Conservation (phyloP, 2,797 vertebrate genomes). For the Sebastes matsubarae region DNA sequence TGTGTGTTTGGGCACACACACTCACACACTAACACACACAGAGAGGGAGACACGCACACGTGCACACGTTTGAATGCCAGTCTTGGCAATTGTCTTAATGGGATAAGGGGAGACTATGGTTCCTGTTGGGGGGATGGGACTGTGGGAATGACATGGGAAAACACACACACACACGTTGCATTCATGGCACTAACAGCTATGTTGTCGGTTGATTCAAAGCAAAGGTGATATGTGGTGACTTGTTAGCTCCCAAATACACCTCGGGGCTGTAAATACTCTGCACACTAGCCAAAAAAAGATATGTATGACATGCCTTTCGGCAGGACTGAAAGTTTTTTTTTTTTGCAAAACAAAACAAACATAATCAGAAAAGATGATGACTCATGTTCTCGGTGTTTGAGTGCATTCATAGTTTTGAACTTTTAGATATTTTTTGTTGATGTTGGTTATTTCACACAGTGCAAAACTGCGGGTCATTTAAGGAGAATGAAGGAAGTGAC, state of each 20-base stretch:
- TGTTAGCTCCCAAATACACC: conserved; percentile 27
- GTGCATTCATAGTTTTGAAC: not conserved
- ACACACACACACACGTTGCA: conserved; percentile 42
- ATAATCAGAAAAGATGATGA: not conserved
- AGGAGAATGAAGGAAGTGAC: conserved; percentile 29
- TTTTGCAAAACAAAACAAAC: not conserved
- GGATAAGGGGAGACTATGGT: conserved; percentile 77
- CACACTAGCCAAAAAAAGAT: not conserved
- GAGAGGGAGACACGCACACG: not conserved
- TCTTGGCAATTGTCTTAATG: conserved; percentile 80
- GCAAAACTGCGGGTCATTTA: conserved; percentile 3
- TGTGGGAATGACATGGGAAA: conserved; percentile 83
- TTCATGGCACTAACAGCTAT: conserved; percentile 45
- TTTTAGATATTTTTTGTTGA: not conserved
- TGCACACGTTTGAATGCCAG: conserved; percentile 63
- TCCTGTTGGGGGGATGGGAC: conserved; percentile 77
- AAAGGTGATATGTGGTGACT: conserved; percentile 43
- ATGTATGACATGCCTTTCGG: not conserved
- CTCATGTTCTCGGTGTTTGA: not conserved
- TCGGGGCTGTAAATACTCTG: conserved; percentile 13
- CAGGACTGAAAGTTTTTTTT: not conserved
- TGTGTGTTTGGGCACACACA: not conserved
- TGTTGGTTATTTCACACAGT: conserved; percentile 5
- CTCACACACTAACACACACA: not conserved
- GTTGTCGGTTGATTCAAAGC: conserved; percentile 42